These are phyloP conservation scores for Tenebrio molitor DNA, from an alignment of 1,140 invertebrate genomes.

Conservation along the genomic window DNA sequence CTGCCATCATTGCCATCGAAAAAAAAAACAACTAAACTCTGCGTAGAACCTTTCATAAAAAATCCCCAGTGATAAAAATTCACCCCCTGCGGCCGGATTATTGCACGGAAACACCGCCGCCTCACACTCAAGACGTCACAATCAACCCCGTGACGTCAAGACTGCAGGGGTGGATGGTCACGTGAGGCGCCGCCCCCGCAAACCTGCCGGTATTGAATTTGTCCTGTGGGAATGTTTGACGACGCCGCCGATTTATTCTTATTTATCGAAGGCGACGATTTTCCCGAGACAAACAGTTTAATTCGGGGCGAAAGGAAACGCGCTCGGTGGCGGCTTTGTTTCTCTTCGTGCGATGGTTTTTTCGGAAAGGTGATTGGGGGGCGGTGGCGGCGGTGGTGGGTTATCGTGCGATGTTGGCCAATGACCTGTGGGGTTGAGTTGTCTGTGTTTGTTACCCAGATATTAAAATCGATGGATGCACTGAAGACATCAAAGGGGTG, in stretches of 20 bases:
- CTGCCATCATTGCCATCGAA: neutral
- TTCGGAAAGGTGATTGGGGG: neutral
- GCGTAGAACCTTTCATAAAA: neutral
- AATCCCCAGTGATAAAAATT: neutral
- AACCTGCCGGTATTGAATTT: conserved; percentile 43
- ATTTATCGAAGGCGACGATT: conserved; percentile 1
- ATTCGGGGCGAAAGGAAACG: conserved; percentile 18
- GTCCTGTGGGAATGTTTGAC: conserved; percentile 45
- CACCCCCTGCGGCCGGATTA: neutral
- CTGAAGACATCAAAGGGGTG: conserved; percentile 8
- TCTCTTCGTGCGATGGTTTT: neutral
- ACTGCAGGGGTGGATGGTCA: conserved; percentile 40
- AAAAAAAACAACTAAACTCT: neutral
- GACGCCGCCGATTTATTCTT: conserved; percentile 5
- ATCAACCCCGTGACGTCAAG: conserved; percentile 29
- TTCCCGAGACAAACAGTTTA: conserved; percentile 1
- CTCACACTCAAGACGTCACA: conserved; percentile 14
- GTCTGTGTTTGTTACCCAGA: conserved; percentile 35
- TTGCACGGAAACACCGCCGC: neutral
- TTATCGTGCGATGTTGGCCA: conserved; percentile 13
- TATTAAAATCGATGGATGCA: conserved; percentile 37
- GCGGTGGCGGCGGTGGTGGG: neutral
- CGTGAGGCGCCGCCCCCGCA: conserved; percentile 33
- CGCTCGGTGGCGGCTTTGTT: neutral
- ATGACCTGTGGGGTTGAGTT: conserved; percentile 8